These are phyloP conservation scores for Prunella himalayana DNA, from an alignment of 2,113 vertebrate species.

Conservation along the genomic window DNA sequence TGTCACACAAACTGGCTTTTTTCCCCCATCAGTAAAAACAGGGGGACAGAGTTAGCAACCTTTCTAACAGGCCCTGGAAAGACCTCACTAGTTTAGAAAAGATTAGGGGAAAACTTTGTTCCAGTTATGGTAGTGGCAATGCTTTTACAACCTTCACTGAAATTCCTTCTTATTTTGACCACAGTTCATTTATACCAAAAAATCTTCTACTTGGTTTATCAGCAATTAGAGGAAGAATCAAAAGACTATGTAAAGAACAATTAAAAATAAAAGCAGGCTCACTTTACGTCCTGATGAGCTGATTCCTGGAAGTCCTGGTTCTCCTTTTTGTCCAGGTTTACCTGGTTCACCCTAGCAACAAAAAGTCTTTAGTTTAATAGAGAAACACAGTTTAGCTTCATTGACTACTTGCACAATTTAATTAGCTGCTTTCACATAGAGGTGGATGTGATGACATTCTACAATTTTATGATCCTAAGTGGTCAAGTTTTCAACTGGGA, in stretches of 20 bases:
- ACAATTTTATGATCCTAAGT: neutral
- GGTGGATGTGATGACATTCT: neutral
- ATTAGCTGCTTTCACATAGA: neutral
- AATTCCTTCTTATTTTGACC: neutral
- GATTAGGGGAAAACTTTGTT: neutral
- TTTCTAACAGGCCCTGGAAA: neutral
- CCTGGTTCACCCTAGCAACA: conserved; percentile 62
- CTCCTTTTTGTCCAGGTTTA: conserved; percentile 56
- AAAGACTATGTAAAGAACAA: neutral
- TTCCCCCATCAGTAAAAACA: neutral
- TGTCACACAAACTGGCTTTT: neutral
- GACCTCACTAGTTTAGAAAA: neutral
- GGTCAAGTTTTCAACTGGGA: neutral
- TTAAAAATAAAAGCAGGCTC: neutral
- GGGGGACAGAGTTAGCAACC: neutral
- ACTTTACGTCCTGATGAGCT: conserved; percentile 79
- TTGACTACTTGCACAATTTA: neutral
- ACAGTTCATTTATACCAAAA: neutral
- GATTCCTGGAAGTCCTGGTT: conserved; percentile 62
- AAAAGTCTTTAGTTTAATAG: neutral
- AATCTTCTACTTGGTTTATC: neutral
- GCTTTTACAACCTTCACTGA: neutral
- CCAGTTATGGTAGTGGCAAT: neutral
- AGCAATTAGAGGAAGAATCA: neutral
- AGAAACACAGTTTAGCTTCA: neutral